A percentile compares a stretch with the other conserved stretches of the same genome.
These are phyloP conservation scores for Nannobrachium achirus DNA, from an alignment of 2,113 vertebrate genomes.

Conservation along the genomic window DNA sequence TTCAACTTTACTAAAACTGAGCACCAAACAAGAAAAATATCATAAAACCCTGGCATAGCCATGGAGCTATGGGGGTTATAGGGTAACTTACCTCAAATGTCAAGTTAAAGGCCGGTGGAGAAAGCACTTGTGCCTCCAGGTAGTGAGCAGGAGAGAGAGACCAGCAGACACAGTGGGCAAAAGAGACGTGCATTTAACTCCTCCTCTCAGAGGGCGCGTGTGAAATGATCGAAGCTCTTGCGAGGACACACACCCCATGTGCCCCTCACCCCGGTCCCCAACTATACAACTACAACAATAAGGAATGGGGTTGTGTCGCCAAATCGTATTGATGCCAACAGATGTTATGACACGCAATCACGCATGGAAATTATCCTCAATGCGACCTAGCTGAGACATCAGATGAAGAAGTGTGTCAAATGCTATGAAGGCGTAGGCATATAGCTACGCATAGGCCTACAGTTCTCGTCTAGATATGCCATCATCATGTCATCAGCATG, in stretches of 20 bases:
- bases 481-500: too few species aligned
- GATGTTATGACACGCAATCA: background rate
- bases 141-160: slow-evolving; percentile 78
- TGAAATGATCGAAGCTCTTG: slow-evolving; percentile 64
- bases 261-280: slow-evolving; percentile 14
- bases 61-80: slow-evolving; percentile 1
- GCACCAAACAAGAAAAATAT: background rate
- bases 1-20: background rate
- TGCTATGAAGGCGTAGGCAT: too few species aligned
- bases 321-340: background rate
- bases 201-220: slow-evolving; percentile 68
- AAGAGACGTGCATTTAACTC: slow-evolving; percentile 71
- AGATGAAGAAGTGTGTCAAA: too few species aligned
- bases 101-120: slow-evolving; percentile 67
- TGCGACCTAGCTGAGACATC: too few species aligned
- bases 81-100: slow-evolving; percentile 70
- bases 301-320: too few species aligned
- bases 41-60: background rate
- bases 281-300: slow-evolving; percentile 37
- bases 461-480: too few species aligned
- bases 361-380: too few species aligned
- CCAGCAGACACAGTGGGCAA: slow-evolving; percentile 44
- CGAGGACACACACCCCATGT: slow-evolving; percentile 25
- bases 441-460: too few species aligned
- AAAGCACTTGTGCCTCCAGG: slow-evolving; percentile 74